A percentile compares a stretch with the other conserved stretches of the same genome.
Conservation (phyloP, 1,140 invertebrate species). For the Babylonia areolata region DNA sequence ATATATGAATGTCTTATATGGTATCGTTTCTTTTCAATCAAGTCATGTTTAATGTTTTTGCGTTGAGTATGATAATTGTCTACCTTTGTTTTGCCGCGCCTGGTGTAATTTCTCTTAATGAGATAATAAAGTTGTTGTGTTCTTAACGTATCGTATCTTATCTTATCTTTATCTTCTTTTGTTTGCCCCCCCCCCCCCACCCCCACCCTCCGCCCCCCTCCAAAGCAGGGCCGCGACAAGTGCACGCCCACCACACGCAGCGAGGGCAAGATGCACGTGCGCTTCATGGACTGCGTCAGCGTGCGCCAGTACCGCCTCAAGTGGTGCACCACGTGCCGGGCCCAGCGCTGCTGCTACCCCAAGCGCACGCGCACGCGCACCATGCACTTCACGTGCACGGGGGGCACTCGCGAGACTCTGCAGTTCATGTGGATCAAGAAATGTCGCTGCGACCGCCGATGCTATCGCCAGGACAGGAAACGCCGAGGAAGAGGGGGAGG, state of each 20-base stretch:
- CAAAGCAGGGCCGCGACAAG: slow-evolving; percentile 80
- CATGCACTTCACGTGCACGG: slow-evolving; percentile 75
- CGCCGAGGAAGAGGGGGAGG: slow-evolving; percentile 15
- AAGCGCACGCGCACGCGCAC: slow-evolving; percentile 79
- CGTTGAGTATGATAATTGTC: background rate
- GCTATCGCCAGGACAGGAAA: slow-evolving; percentile 45
- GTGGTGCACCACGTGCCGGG: slow-evolving; percentile 80
- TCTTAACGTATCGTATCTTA: background rate
- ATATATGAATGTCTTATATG: background rate
- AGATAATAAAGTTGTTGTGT: too few relatives aligned
- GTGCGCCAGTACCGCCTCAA: slow-evolving; percentile 81
- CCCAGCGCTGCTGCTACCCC: slow-evolving; percentile 80
- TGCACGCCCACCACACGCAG: slow-evolving; percentile 82
- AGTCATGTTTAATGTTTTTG: background rate
- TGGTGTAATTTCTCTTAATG: too few relatives aligned
- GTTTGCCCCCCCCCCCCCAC: too few relatives aligned
- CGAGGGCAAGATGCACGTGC: slow-evolving; percentile 77
- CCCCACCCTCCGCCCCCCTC: too few relatives aligned
- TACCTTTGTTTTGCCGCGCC: too few relatives aligned
- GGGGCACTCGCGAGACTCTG: slow-evolving; percentile 49
- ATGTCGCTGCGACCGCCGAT: slow-evolving; percentile 61
- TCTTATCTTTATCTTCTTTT: too few relatives aligned
- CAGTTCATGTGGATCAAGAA: slow-evolving; percentile 70
- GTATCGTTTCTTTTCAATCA: background rate
- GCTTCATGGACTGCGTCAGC: slow-evolving; percentile 81